Evolutionary conservation across 2,888 invertebrate genomes (phyloP).

Genomic region (Phyto melanocephala): DNA sequence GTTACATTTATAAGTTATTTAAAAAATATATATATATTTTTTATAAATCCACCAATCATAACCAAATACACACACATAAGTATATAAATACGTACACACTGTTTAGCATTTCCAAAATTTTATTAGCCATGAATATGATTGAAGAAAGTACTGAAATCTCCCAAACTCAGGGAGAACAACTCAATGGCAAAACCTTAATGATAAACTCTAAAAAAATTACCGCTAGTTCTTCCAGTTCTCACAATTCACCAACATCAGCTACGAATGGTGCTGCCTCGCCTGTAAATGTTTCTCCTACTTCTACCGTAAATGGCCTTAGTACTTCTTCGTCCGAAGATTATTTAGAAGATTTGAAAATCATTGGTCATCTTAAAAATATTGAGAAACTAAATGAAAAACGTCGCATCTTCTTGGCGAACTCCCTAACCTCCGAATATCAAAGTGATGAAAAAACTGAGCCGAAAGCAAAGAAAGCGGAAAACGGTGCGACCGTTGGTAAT

Average conservation of each 20-base stretch:
- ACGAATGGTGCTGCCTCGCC: constrained; percentile 26
- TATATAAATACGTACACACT: too few relatives aligned
- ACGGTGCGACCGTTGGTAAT: constrained; percentile 19
- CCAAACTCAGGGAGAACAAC: constrained; percentile 53
- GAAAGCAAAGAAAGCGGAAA: constrained; percentile 37
- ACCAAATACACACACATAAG: background rate
- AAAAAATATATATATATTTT: background rate
- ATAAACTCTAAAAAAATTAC: constrained; percentile 58
- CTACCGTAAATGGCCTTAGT: constrained; percentile 44
- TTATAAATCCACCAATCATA: constrained; percentile 1
- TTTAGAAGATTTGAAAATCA: constrained; percentile 68
- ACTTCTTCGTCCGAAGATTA: constrained; percentile 55
- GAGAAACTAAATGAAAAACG: constrained; percentile 74
- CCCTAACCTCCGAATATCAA: constrained; percentile 68
- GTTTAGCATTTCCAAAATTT: background rate
- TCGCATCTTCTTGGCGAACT: constrained; percentile 70
- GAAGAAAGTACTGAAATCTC: constrained; percentile 61
- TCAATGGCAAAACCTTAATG: constrained; percentile 50
- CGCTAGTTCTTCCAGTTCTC: constrained; percentile 57
- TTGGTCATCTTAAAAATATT: constrained; percentile 71
- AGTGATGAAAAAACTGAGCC: constrained; percentile 63
- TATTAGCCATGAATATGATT: constrained; percentile 65
- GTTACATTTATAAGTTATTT: constrained; percentile 7
- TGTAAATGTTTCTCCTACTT: constrained; percentile 24
- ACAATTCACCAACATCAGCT: constrained; percentile 35